Evolutionary conservation across 2,888 invertebrate genomes (phyloP), one percentile per base, ranked within the genome.

Genomic region (Drosophila leonis): DNA sequence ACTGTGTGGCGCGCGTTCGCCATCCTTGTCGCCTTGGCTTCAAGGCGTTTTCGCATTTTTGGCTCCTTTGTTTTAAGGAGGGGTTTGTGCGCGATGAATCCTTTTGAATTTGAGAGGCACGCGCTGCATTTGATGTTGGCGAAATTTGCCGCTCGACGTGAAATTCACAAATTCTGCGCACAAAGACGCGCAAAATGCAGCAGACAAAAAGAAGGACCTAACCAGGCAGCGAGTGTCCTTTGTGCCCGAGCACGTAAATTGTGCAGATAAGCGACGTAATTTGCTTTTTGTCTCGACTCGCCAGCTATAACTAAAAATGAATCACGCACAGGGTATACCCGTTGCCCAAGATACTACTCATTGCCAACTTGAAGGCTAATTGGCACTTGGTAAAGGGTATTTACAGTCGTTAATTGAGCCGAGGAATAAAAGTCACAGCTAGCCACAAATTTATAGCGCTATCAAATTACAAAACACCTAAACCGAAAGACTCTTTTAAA

Each of bases 61-160:
- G 54, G 60, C 63, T 67, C 72, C 69, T 75, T 85, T 88, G 80
- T 79, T 73, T 84, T 83, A 75, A 83, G 72, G 67, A 66, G 79
- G 72, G 69, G 68, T 67, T 72, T 75, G 72, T 15, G 52, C 37
- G 80, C 80, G 74, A 79, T 83, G 82, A 86, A 86, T 86, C 80
- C 83, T 73, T 80, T 80, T 75, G 81, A 77, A 79, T 75, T 70
- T 72, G 64, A 64, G 65, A 65, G 72, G 66, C 86, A 78, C 71
- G 77, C 75, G 72, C 73, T 88, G 88, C 86, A 86, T 86, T 86
- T 86, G 75, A 83, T 84, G 84, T 83, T 82, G 71, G 69, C 68
- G 56, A 85, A 85, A 82, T 79, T 78, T 81, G 81, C 72, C 80
- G 71, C 64, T 59, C 60, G 55, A 65, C 66, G 64, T 75, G 70